Evolutionary conservation across 1,140 invertebrate species (phyloP).

Genomic region (Ips typographus): DNA sequence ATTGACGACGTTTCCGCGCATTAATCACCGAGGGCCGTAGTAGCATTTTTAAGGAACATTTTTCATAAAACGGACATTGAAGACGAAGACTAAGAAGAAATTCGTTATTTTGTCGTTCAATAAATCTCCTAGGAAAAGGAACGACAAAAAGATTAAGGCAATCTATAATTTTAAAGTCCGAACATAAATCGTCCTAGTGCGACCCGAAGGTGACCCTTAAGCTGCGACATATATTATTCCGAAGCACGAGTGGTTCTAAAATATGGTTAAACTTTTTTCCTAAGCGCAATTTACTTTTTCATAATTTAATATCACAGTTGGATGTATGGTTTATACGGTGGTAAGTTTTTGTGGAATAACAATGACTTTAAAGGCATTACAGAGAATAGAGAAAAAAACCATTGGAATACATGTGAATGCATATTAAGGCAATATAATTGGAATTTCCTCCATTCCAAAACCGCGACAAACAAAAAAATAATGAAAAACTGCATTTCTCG

Average conservation of each 20-base stretch:
- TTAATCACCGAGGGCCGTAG: too few species aligned
- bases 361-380: neutral
- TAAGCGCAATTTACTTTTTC: neutral
- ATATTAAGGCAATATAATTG: neutral
- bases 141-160: conserved; percentile 4
- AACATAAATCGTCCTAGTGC: conserved; percentile 6
- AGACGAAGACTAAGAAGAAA: neutral
- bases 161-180: conserved; percentile 12
- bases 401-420: neutral
- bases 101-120: neutral
- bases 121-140: conserved; percentile 1
- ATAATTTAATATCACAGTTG: neutral
- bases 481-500: conserved; percentile 1
- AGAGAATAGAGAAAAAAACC: neutral
- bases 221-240: conserved; percentile 3
- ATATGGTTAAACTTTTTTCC: conserved; percentile 10
- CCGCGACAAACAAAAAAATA: conserved; percentile 2
- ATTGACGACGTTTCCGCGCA: too few species aligned
- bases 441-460: neutral
- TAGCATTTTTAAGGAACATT: neutral
- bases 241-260: conserved; percentile 3
- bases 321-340: too few species aligned
- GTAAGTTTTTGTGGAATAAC: neutral
- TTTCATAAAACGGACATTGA: neutral
- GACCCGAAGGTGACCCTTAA: conserved; percentile 13